These are phyloP conservation scores for Sorex araneus DNA, from an alignment of 2,113 vertebrate species.

Conservation along the genomic window DNA sequence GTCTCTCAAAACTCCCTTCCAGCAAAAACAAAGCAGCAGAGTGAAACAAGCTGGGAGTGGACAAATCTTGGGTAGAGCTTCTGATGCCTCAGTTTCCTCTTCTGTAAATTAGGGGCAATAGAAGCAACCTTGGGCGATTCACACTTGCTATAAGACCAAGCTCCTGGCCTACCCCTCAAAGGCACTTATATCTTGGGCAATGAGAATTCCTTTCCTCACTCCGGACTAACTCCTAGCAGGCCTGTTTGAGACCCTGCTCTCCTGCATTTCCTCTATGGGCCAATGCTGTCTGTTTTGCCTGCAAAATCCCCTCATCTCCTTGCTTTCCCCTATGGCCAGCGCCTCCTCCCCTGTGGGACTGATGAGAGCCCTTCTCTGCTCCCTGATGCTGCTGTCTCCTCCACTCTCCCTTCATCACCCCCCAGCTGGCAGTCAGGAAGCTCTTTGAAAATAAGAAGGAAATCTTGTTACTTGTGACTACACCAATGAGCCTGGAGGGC, in stretches of 20 bases:
- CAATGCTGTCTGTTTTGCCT: not conserved
- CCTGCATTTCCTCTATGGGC: not conserved
- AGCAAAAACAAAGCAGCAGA: not conserved
- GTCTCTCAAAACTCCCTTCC: too few species aligned
- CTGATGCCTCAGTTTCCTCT: not conserved
- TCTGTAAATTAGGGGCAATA: not conserved
- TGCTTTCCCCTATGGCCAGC: too few species aligned
- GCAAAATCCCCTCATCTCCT: not conserved
- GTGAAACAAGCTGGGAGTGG: not conserved
- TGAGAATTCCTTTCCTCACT: not conserved
- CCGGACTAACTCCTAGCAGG: not conserved
- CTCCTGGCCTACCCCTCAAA: too few species aligned
- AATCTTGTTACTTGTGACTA: not conserved
- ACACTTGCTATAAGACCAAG: not conserved
- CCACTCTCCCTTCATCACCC: not conserved
- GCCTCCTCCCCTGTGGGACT: too few species aligned
- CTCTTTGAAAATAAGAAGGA: not conserved
- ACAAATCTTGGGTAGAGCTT: not conserved
- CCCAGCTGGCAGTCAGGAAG: not conserved
- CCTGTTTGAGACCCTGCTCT: not conserved
- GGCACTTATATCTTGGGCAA: too few species aligned
- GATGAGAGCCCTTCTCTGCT: not conserved
- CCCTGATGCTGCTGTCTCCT: fast-evolving
- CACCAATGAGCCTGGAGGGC: not conserved
- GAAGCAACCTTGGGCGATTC: not conserved